phyloP scores from a whole-genome alignment of 1,140 invertebrate species.

The Spodoptera frugiperda region DNA sequence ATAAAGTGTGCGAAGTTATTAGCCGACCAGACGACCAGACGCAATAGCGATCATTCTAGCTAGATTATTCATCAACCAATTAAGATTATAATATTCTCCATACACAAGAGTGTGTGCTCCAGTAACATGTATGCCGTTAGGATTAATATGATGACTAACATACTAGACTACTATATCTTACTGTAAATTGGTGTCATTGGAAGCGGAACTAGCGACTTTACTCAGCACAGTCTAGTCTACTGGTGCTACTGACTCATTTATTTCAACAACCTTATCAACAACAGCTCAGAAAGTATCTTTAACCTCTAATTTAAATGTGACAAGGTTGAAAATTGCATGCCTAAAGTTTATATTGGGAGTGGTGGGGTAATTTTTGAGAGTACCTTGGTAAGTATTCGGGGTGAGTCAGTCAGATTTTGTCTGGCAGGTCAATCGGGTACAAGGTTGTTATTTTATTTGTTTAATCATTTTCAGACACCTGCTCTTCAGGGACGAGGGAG shows the following conservation, averaged over 20 bases:
- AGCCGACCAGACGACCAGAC: background rate
- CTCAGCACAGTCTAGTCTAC: slow-evolving; percentile 24
- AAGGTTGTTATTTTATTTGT: slow-evolving; percentile 29
- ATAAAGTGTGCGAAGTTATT: too few relatives aligned
- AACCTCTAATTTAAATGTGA: background rate
- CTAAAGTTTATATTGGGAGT: background rate
- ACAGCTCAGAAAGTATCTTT: background rate
- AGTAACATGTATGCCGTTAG: slow-evolving; percentile 2
- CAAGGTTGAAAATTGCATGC: slow-evolving; percentile 25
- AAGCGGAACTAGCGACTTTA: slow-evolving; percentile 45
- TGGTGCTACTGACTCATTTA: slow-evolving; percentile 8
- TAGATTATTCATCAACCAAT: background rate
- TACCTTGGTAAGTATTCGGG: slow-evolving; percentile 26
- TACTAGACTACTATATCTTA: slow-evolving; percentile 10
- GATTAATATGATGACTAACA: slow-evolving; percentile 38
- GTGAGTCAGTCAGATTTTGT: slow-evolving; percentile 41
- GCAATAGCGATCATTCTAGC: too few relatives aligned
- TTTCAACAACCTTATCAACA: background rate
- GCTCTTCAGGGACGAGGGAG: background rate
- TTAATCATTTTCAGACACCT: slow-evolving; percentile 4
- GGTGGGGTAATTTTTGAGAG: slow-evolving; percentile 19
- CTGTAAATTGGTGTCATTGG: slow-evolving; percentile 36
- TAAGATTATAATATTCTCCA: background rate
- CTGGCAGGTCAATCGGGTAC: slow-evolving; percentile 38
- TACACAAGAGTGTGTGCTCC: background rate